phyloP scores from a whole-genome alignment of 2,888 invertebrate species.

The Stegophylla sp. region DNA sequence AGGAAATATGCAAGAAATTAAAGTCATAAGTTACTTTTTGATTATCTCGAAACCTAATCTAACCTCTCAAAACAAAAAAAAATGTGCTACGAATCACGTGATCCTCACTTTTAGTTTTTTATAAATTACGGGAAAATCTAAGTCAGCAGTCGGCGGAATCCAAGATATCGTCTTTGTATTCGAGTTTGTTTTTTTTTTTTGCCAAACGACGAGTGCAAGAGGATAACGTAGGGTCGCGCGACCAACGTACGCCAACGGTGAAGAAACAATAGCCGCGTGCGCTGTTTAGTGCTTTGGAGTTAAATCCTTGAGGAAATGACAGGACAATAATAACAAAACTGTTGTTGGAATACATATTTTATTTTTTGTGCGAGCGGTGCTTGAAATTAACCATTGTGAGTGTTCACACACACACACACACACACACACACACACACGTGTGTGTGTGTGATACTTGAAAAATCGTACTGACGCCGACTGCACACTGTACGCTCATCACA shows the following conservation, averaged over 20 bases:
- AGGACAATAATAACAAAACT: conserved; percentile 12
- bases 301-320: conserved; percentile 40
- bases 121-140: too few relatives aligned
- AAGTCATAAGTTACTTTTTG: too few relatives aligned
- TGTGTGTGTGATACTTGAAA: conserved; percentile 8
- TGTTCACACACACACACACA: background rate
- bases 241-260: background rate
- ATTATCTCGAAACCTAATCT: too few relatives aligned
- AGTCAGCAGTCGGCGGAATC: background rate
- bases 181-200: background rate
- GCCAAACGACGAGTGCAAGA: background rate
- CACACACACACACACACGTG: too few relatives aligned
- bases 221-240: background rate
- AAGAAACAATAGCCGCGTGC: background rate
- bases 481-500: background rate
- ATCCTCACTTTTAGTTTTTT: too few relatives aligned
- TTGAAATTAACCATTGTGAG: conserved; percentile 41
- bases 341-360: conserved; percentile 16
- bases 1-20: too few relatives aligned
- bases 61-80: too few relatives aligned
- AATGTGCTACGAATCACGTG: too few relatives aligned
- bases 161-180: background rate
- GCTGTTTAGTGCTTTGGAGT: background rate
- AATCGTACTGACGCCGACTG: background rate
- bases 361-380: background rate